These are phyloP conservation scores for Ernsta delagoae DNA, from an alignment of 2,888 invertebrate species.

Conservation along the genomic window DNA sequence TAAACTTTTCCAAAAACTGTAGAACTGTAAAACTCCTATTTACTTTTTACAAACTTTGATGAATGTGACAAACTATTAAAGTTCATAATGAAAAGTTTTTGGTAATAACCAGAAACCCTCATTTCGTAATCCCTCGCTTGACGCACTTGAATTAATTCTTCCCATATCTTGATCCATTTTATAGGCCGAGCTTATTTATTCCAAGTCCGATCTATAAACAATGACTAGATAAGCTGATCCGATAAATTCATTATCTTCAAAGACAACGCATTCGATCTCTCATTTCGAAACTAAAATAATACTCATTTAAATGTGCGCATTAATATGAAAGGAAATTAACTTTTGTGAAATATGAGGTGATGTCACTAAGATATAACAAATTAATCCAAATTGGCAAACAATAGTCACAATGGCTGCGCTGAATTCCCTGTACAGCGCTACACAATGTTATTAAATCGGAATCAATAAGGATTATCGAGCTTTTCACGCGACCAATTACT, in stretches of 20 bases:
- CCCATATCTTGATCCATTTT: neutral
- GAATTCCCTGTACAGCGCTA: conserved; percentile 2
- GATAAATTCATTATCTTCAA: neutral
- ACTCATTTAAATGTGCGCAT: no score
- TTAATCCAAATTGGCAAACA: conserved; percentile 10
- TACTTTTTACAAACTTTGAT: no score
- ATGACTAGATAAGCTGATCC: neutral
- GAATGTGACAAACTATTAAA: no score
- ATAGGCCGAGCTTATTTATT: neutral
- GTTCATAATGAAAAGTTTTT: no score
- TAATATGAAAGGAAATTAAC: no score
- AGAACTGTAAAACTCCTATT: no score
- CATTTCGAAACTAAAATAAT: no score
- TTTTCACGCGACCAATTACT: conserved; percentile 2
- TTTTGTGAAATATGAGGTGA: neutral
- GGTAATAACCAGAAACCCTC: neutral
- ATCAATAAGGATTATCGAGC: conserved; percentile 10
- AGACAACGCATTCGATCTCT: neutral
- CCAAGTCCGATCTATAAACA: neutral
- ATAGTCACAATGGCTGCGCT: neutral
- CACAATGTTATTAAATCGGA: conserved; percentile 6
- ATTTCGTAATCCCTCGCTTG: neutral
- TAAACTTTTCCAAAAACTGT: no score
- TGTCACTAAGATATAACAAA: neutral
- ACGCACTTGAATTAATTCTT: neutral